Conservation (phyloP, 1,140 invertebrate genomes). For the Forficula auricularia region DNA sequence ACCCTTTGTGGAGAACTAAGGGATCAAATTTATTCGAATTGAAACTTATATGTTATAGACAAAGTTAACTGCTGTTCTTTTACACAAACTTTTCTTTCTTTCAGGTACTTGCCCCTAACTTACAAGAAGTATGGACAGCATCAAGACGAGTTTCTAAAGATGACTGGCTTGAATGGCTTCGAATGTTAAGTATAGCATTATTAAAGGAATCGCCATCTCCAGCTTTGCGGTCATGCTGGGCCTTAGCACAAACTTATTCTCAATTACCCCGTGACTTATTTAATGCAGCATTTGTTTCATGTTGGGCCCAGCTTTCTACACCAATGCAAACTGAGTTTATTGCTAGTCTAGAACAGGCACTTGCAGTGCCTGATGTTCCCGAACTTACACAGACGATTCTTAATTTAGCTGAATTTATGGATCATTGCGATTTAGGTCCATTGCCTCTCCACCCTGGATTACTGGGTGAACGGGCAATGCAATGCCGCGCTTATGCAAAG, state of each 20-base stretch:
- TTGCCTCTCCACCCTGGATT: slow-evolving; percentile 14
- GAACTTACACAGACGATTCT: slow-evolving; percentile 95
- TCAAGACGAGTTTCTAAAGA: slow-evolving; percentile 83
- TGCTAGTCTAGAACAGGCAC: slow-evolving; percentile 67
- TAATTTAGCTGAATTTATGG: slow-evolving; percentile 98
- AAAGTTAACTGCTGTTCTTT: too few species aligned
- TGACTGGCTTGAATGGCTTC: slow-evolving; percentile 96
- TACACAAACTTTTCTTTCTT: too few species aligned
- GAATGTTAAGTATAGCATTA: slow-evolving; percentile 76
- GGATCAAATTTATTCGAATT: too few species aligned
- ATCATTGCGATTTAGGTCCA: slow-evolving; percentile 76
- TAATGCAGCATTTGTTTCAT: slow-evolving; percentile 96
- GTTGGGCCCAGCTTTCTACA: slow-evolving; percentile 87
- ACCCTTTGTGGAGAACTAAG: too few species aligned
- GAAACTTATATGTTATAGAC: too few species aligned
- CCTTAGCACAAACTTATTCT: slow-evolving; percentile 83
- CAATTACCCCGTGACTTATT: slow-evolving; percentile 88
- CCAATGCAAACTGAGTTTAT: slow-evolving; percentile 73
- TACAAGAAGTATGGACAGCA: slow-evolving; percentile 81
- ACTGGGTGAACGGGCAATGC: slow-evolving; percentile 63
- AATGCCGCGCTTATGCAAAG: slow-evolving; percentile 63
- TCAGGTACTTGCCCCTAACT: slow-evolving; percentile 63
- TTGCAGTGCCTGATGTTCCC: slow-evolving; percentile 82
- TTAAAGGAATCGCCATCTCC: slow-evolving; percentile 91
- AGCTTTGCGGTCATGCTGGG: slow-evolving; percentile 75